Base-by-base conservation (phyloP, 2,113 vertebrate genomes). In the Tetraodon nigroviridis region DNA sequence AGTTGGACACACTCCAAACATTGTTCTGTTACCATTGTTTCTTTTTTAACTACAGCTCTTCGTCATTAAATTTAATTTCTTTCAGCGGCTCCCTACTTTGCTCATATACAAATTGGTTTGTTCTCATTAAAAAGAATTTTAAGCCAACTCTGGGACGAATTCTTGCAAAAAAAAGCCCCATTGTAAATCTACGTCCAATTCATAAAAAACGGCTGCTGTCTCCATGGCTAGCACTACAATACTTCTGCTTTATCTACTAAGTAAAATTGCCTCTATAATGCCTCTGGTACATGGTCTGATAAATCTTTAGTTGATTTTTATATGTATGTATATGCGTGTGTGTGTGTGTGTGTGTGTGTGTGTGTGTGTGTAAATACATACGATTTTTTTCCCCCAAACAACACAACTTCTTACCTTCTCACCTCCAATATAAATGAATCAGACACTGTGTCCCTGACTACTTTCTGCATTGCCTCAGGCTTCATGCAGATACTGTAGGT, bases 151-250 rank as follows among this genome's bases (percentile, higher is more conserved):
- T 15, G 58, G 55, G 64, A 65, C 51, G 19, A 22, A 51, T 53
- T 57, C 55, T 66, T 59, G 8, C 14, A 50, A 50, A 69, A 50
- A 69, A 75, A 49, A 72, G 51, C 54, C 58, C 76, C 78, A 71
- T 81, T 71, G 47, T 73, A 56, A 60, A 61, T 70, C 71, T 47
- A 59, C 55, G 69, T 71, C 70, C 47, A 56, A 60, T 84, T 65
- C 29, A 55, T 55, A 71, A 64, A 58, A 67, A 24, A 45, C 67
- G 73, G 73, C 81, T 74, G 80, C 71, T 16, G 76, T 87, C 77
- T 65, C 85, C 83, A 86, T 86, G 83, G 67, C 60, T 83, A 87
- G 83, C 74, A 70, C 66, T 63, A 79, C 71, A 55, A 46, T 56
- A 51, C 59, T 47, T 50, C 69, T 69, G 58, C 79, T 74, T 75